These are phyloP conservation scores for Anneissia japonica DNA, from an alignment of 35 echinoderm and acorn worm species.

Conservation along the genomic window DNA sequence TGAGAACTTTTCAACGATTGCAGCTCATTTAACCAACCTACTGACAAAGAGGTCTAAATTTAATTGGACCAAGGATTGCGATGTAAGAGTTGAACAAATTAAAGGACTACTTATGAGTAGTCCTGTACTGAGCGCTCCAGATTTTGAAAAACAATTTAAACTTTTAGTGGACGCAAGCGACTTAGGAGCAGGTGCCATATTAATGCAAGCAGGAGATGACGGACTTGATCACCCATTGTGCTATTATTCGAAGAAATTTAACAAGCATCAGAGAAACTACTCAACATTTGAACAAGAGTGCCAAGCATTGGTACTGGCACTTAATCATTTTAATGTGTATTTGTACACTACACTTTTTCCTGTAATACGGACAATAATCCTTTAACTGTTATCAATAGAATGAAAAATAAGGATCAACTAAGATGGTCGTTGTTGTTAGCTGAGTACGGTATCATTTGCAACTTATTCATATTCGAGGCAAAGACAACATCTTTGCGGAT, in stretches of 20 bases:
- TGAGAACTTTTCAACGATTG: slow-evolving; percentile 4
- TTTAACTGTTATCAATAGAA: not conserved
- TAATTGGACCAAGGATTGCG: slow-evolving; percentile 2
- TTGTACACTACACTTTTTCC: not conserved
- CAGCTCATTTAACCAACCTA: slow-evolving; percentile 11
- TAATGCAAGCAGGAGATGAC: slow-evolving; percentile 16
- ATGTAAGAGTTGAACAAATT: not conserved
- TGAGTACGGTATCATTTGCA: not conserved
- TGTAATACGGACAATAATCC: slow-evolving; percentile 4
- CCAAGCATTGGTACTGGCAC: slow-evolving; percentile 3
- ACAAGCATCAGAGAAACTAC: slow-evolving; percentile 16
- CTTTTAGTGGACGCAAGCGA: not conserved
- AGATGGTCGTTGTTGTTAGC: slow-evolving; percentile 7
- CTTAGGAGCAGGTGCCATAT: slow-evolving; percentile 5
- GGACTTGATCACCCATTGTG: slow-evolving; percentile 21
- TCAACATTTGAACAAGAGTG: slow-evolving; percentile 34
- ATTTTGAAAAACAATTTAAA: not conserved
- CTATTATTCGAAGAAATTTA: slow-evolving; percentile 33
- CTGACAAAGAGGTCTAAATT: slow-evolving; percentile 26
- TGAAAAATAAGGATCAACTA: slow-evolving; percentile 18
- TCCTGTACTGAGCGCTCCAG: not conserved
- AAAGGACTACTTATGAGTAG: not conserved
- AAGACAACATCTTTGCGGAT: slow-evolving; percentile 14
- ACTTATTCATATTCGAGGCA: not conserved
- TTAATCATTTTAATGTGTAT: slow-evolving; percentile 23